A percentile compares a stretch with the other conserved stretches of the same genome.
phyloP scores from a whole-genome alignment of 2,797 vertebrate species.

The Rallus crepitans region DNA sequence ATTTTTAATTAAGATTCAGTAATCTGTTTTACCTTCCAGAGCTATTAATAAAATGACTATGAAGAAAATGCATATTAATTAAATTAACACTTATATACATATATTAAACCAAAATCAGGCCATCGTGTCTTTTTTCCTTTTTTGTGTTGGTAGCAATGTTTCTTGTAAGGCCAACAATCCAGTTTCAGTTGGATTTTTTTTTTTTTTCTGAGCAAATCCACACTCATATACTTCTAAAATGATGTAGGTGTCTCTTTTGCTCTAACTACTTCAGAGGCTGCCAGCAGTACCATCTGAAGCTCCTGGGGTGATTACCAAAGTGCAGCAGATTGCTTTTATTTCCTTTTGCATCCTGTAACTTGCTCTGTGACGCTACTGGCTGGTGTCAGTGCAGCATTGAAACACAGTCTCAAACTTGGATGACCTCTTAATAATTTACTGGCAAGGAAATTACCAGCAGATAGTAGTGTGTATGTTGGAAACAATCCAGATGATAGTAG shows the following conservation, averaged over 20 bases:
- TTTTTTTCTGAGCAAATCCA: background rate
- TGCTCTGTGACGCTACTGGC: background rate
- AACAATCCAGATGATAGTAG: background rate
- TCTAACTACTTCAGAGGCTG: background rate
- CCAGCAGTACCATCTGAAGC: background rate
- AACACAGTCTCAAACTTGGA: background rate
- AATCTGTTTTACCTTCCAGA: conserved; percentile 62
- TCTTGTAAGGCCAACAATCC: background rate
- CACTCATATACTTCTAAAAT: background rate
- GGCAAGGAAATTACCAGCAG: background rate
- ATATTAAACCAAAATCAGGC: background rate
- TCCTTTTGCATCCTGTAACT: background rate
- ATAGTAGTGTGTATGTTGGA: background rate
- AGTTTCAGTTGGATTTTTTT: background rate
- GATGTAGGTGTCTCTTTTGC: background rate
- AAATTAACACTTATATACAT: background rate
- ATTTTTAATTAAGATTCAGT: conserved; percentile 66
- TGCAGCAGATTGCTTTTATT: background rate
- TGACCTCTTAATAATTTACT: background rate
- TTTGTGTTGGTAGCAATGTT: background rate
- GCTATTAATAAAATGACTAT: conserved; percentile 42
- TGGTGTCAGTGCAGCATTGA: background rate
- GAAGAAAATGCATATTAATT: conserved; percentile 42
- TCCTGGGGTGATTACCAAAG: background rate
- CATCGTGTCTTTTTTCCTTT: background rate